Evolutionary conservation across 2,797 vertebrate species (phyloP), one percentile per base, ranked within the genome.

Genomic region (Melanotaenia maccullochi): DNA sequence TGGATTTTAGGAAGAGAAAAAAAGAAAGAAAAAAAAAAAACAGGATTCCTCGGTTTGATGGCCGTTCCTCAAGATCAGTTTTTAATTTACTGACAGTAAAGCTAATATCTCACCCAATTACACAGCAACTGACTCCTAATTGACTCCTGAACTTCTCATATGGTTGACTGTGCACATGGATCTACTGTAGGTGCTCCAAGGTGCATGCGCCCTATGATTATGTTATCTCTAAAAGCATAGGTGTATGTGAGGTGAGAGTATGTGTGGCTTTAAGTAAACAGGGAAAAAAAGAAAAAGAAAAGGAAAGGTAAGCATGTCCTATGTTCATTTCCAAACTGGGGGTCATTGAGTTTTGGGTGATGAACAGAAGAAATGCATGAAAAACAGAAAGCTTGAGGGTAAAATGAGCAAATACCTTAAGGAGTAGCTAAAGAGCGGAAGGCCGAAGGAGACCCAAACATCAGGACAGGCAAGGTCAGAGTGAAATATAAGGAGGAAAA

Each of bases 41-140:
- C 74, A 47, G 76, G 62, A 73, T 76, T 78, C 67, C 56, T 82
- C 61, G 69, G 84, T 72, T 84, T 79, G 74, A 20, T 74, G 67
- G 82, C 81, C 58, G 91, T 93, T 94, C 92, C 92, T 89, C 91
- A 88, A 93, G 90, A 94, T 94, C 91, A 86, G 92, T 93, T 94
- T 95, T 94, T 94, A 93, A 94, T 94, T 95, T 93, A 93, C 92
- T 85, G 85, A 92, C 92, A 93, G 91, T 94, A 93, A 91, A 87
- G 90, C 89, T 92, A 94, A 94, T 94, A 95, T 94, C 84, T 90
- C 91, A 93, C 82, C 90, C 92, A 95, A 94, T 94, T 94, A 94
- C 92, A 94, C 93, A 95, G 92, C 90, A 93, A 85, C 88, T 92
- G 94, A 90, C 83, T 93, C 86, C 89, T 93, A 93, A 94, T 94